Percentiles rank a stretch among this genome's conserved stretches.
Conservation (phyloP, 2,888 invertebrate genomes). For the Lasioglossum pauxillum region DNA sequence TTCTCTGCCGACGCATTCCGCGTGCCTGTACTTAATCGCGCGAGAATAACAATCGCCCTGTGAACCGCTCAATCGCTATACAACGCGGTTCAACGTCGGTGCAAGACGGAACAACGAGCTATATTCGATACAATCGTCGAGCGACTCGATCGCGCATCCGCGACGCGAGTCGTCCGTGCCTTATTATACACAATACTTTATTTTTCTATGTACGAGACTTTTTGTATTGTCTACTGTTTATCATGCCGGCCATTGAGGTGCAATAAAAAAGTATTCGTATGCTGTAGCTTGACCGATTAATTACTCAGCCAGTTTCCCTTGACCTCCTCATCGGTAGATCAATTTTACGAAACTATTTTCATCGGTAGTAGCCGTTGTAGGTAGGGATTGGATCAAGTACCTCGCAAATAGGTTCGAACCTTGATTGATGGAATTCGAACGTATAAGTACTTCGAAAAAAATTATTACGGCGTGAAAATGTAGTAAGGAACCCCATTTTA, state of each 20-base stretch:
- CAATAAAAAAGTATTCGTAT: conserved; percentile 49
- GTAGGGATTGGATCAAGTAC: no score
- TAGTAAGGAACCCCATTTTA: no score
- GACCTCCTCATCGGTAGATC: neutral
- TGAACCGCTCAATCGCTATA: neutral
- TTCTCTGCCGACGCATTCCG: neutral
- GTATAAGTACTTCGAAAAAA: no score
- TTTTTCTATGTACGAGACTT: conserved; percentile 43
- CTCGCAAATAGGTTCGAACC: no score
- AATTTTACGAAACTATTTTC: no score
- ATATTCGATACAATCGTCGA: neutral
- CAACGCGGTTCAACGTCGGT: neutral
- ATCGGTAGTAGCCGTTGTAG: no score
- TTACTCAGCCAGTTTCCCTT: neutral
- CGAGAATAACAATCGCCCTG: neutral
- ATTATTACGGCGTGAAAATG: no score
- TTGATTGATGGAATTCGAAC: no score
- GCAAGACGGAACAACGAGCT: neutral
- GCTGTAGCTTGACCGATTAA: neutral
- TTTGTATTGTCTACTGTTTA: conserved; percentile 42
- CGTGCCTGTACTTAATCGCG: conserved; percentile 12
- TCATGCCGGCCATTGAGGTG: conserved; percentile 31
- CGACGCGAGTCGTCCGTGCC: conserved; percentile 8
- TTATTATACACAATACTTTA: conserved; percentile 32
- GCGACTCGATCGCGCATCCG: conserved; percentile 9